Evolutionary conservation across 2,888 invertebrate genomes (phyloP).

Genomic region (Leucoptera coffeella): DNA sequence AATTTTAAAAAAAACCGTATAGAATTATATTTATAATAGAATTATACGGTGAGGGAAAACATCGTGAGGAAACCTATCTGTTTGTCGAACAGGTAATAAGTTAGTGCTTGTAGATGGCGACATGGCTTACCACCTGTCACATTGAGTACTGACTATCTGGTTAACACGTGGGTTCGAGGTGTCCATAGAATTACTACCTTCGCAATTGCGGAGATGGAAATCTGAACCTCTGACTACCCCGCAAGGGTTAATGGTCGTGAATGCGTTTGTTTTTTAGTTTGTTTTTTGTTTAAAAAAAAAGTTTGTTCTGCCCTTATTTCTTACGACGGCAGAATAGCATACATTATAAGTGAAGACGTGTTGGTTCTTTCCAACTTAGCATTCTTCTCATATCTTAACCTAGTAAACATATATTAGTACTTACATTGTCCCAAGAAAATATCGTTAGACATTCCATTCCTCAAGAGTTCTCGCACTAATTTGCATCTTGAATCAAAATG

Average conservation of each 20-base stretch:
- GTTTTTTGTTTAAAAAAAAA: too few species aligned
- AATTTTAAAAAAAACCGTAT: too few species aligned
- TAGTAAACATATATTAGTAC: background rate
- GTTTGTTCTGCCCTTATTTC: too few species aligned
- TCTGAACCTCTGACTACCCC: background rate
- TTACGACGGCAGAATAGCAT: too few species aligned
- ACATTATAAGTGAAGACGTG: background rate
- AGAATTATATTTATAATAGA: background rate
- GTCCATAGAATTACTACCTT: background rate
- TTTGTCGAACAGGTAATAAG: background rate
- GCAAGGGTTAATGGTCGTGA: background rate
- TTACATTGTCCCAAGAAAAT: constrained; percentile 3
- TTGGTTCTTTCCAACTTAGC: too few species aligned
- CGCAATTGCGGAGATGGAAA: background rate
- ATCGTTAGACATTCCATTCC: constrained; percentile 2
- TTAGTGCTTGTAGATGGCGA: background rate
- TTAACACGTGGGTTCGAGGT: background rate
- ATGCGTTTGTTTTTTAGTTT: background rate
- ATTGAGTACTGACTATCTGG: background rate
- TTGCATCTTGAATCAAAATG: constrained; percentile 3
- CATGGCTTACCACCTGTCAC: background rate
- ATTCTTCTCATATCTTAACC: too few species aligned
- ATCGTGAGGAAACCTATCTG: background rate
- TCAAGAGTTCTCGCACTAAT: constrained; percentile 2
- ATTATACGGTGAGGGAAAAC: background rate